Percentiles rank a stretch among this genome's conserved stretches.
Evolutionary conservation across 2,797 vertebrate genomes (phyloP).

Genomic region (Hydrolagus colliei): DNA sequence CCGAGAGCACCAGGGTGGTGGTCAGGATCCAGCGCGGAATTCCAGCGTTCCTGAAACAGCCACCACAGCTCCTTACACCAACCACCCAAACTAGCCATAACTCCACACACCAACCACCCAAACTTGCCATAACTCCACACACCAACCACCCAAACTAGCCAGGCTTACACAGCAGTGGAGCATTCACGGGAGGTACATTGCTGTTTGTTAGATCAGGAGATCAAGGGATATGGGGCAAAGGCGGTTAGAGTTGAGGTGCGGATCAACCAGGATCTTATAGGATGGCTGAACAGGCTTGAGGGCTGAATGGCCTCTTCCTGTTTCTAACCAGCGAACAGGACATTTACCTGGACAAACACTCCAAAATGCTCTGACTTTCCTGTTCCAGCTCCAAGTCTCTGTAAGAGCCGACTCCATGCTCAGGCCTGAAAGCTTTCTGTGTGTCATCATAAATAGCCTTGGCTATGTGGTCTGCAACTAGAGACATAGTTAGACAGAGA

Average conservation of each 20-base stretch:
- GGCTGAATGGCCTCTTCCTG: too few relatives aligned
- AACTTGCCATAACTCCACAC: too few relatives aligned
- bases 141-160: too few relatives aligned
- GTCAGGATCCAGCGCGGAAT: slow-evolving; percentile 88
- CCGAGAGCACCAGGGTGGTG: slow-evolving; percentile 80
- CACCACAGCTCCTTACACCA: slow-evolving; percentile 11
- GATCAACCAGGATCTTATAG: too few relatives aligned
- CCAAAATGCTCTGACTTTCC: slow-evolving; percentile 58
- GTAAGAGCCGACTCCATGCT: slow-evolving; percentile 50
- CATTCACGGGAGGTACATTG: slow-evolving; percentile 17
- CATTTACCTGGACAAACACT: slow-evolving; percentile 61
- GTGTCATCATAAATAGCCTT: slow-evolving; percentile 63
- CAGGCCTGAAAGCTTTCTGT: slow-evolving; percentile 54
- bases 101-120: too few relatives aligned
- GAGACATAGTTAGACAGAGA: neutral
- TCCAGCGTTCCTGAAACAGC: slow-evolving; percentile 70
- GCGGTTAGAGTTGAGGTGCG: too few relatives aligned
- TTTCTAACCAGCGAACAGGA: neutral
- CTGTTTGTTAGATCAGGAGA: slow-evolving; percentile 39
- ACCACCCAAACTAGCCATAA: too few relatives aligned
- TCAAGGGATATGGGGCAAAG: too few relatives aligned
- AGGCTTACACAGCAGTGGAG: too few relatives aligned
- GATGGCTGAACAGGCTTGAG: too few relatives aligned
- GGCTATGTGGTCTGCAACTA: slow-evolving; percentile 45
- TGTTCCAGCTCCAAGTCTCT: slow-evolving; percentile 44